Base-by-base conservation (phyloP, 2,797 vertebrate species). In the Chrysocyon brachyurus region DNA sequence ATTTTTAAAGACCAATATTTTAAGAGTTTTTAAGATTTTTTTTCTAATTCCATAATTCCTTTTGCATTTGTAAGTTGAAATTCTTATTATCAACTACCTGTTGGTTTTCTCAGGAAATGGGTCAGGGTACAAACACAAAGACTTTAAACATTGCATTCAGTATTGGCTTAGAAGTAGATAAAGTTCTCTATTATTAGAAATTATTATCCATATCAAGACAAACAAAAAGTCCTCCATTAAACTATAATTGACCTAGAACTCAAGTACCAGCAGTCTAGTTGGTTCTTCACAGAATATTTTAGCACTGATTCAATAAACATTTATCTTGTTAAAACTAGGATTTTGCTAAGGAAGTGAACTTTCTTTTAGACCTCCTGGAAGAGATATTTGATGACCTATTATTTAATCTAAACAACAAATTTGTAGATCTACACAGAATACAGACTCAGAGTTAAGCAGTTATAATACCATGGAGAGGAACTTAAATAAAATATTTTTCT, bases 401-500 rank as follows among this genome's bases (percentile, higher is more conserved):
- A 15, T 84, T 95, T 92, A 26, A 96, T 73, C 63, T 88, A 95
- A 90, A 57, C 28, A 97, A 85, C 66, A 94, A 16, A 64, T 86
- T 96, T 90, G 21, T 64, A 87, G 22, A 91, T 46, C 9, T 87
- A 54, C 31, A 87, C 46, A 96, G 78, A 85, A 89, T n/a, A 84
- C 6, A 83, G 28, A 96, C 68, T 63, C n/a, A 14, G 57, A 91
- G n/a, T 95, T 89, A 96, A 61, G 24, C 89, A 52, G 21, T 77
- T 36, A 92, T 86, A 93, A 82, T 83, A 52, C 19, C 92, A 17
- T 78, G 56, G 85, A 96, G n/a, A 73, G 33, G 96, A 93, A 96
- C 24, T 95, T 94, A 89, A 97, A 96, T 70, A 61, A 89, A 97
- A 96, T 70, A 56, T 33, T 89, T 14, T 79, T 36, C 26, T 33